phyloP scores from a whole-genome alignment of 2,113 vertebrate species.

The Urocynchramus pylzowi region DNA sequence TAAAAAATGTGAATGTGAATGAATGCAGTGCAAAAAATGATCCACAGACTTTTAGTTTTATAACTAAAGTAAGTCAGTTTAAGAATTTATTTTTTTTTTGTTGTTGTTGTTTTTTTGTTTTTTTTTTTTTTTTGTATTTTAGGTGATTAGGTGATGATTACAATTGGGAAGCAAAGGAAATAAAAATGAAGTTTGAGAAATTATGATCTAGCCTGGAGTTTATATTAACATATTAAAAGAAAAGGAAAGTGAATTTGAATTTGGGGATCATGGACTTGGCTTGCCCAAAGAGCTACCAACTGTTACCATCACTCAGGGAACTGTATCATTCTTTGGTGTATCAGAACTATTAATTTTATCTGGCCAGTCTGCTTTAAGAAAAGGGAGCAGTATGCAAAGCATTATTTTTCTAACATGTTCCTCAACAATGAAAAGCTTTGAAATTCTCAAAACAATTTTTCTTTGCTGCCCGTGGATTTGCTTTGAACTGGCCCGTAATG shows the following conservation, averaged over 20 bases:
- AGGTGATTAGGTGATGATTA: neutral
- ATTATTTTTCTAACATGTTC: neutral
- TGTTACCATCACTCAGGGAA: neutral
- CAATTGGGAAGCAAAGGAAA: neutral
- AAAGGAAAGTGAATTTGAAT: neutral
- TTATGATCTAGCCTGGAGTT: neutral
- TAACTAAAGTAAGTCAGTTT: neutral
- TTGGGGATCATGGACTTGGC: neutral
- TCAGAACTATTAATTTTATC: neutral
- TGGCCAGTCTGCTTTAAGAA: neutral
- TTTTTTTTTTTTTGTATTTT: neutral
- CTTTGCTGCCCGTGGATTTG: neutral
- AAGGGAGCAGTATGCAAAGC: neutral
- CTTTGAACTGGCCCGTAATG: neutral
- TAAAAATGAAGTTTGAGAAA: neutral
- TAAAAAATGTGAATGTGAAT: neutral
- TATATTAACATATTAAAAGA: neutral
- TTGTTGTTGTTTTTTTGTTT: too few relatives aligned
- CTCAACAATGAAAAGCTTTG: neutral
- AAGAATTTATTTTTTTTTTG: neutral
- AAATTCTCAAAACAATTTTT: neutral
- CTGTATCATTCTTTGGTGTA: neutral
- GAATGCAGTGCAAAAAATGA: neutral
- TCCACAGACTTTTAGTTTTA: neutral
- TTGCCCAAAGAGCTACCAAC: neutral